Evolutionary conservation across 1,140 invertebrate genomes (phyloP), one percentile per base, ranked within the genome.

Genomic region (Argopecten irradians): DNA sequence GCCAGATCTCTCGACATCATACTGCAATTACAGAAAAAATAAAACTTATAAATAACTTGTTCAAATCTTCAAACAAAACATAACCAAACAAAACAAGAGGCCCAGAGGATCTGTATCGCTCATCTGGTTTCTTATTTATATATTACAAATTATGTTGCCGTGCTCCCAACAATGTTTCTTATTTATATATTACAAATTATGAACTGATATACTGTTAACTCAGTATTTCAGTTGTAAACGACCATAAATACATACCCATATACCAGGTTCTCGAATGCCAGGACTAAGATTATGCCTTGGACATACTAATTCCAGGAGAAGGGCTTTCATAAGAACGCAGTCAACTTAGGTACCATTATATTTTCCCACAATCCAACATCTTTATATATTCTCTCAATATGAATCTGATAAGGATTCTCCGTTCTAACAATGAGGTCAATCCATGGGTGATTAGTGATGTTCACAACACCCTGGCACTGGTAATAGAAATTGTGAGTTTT

Each of bases 261-360:
- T 22, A 22, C 84, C 84, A 22, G 84, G 43, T 55, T 86, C 41
- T 35, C 85, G 13, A 34, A 86, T 86, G 28, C 85, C 41, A 55
- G 41, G 41, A 34, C 28, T 34, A 55, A 32, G 46, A 0, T 33
- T 34, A 8, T 46, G 11, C 34, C 87, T 84, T 32, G 87, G 87
- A 32, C 16, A 55, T 33, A 22, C 39, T 33, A 86, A n/a, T 71
- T 86, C 85, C 13, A 43, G 85, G 8, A 86, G 34, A 13, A 86
- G 34, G 22, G 85, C 85, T 34, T 86, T 55, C 28, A 55, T 22
- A 22, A 33, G 71, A 82, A 86, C 9, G 41, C 41, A 33, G 5
- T 28, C 36, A 39, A 13, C 36, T 39, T 39, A 5, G 36, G 36
- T 39, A 39, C 5, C 36, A 39, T 39, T 5, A 39, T 39, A 13